phyloP scores from a whole-genome alignment of 2,797 vertebrate genomes.

The Antrozous pallidus region DNA sequence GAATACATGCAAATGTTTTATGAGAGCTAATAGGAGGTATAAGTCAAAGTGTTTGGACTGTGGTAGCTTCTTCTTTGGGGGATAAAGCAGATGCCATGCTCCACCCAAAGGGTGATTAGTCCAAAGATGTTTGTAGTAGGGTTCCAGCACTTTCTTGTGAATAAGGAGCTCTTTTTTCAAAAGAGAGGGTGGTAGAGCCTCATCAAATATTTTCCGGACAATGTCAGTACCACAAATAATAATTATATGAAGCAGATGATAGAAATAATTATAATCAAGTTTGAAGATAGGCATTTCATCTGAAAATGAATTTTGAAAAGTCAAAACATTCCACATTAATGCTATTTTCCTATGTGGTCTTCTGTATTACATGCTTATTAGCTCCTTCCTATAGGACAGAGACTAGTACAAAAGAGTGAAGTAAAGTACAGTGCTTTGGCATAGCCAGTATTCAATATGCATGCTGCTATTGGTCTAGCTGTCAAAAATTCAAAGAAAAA shows the following conservation, averaged over 20 bases:
- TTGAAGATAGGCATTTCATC: slow-evolving; percentile 76
- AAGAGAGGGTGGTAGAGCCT: slow-evolving; percentile 71
- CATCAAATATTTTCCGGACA: slow-evolving; percentile 76
- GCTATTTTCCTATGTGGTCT: slow-evolving; percentile 39
- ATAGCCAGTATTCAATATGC: background rate
- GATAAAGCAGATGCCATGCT: slow-evolving; percentile 76
- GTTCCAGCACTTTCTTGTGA: slow-evolving; percentile 75
- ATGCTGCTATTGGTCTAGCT: slow-evolving; percentile 24
- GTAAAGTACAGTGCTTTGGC: slow-evolving; percentile 23
- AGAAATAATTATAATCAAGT: slow-evolving; percentile 77
- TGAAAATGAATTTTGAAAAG: slow-evolving; percentile 76
- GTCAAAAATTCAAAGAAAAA: slow-evolving; percentile 37
- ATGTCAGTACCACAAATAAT: slow-evolving; percentile 78
- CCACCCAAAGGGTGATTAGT: slow-evolving; percentile 75
- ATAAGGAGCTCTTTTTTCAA: slow-evolving; percentile 75
- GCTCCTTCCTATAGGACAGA: background rate
- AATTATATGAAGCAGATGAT: slow-evolving; percentile 77
- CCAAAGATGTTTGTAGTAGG: slow-evolving; percentile 77
- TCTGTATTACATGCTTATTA: slow-evolving; percentile 33
- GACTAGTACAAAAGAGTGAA: slow-evolving; percentile 30
- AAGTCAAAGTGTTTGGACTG: slow-evolving; percentile 76
- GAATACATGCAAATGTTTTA: slow-evolving; percentile 76
- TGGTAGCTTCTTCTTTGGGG: slow-evolving; percentile 75
- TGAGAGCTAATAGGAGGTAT: slow-evolving; percentile 69
- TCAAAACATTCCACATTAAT: slow-evolving; percentile 67